These are phyloP conservation scores for Rhea pennata DNA, from an alignment of 2,113 vertebrate species.

Conservation along the genomic window DNA sequence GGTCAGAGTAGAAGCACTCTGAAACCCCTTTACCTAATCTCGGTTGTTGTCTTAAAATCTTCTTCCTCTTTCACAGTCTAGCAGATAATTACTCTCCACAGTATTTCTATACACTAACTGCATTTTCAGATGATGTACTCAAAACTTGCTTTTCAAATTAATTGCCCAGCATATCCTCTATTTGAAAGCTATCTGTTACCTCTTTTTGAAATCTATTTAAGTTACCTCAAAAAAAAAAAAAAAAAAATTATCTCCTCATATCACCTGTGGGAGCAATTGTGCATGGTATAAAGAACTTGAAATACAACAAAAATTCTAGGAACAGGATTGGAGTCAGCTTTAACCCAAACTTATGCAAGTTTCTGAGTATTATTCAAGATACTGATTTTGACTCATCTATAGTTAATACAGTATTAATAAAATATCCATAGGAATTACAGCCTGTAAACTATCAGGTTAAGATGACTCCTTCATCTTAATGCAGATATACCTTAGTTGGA, in stretches of 20 bases:
- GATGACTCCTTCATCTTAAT: not conserved
- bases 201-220: not conserved
- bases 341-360: not conserved
- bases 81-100: not conserved
- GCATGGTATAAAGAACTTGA: not conserved
- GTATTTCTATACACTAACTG: not conserved
- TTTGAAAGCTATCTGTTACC: not conserved
- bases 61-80: not conserved
- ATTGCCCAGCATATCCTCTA: fast-evolving
- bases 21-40: not conserved
- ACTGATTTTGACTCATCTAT: not conserved
- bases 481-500: not conserved
- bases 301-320: not conserved
- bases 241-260: not conserved
- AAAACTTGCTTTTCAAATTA: not conserved
- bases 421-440: not conserved
- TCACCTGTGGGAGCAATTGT: not conserved
- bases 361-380: not conserved
- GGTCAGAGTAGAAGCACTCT: not conserved
- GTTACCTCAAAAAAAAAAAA: not conserved
- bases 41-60: not conserved
- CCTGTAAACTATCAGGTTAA: not conserved
- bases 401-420: not conserved
- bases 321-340: not conserved
- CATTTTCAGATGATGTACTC: not conserved